Evolutionary conservation across 2,888 invertebrate species (phyloP).

Genomic region (Phyllotreta striolata): DNA sequence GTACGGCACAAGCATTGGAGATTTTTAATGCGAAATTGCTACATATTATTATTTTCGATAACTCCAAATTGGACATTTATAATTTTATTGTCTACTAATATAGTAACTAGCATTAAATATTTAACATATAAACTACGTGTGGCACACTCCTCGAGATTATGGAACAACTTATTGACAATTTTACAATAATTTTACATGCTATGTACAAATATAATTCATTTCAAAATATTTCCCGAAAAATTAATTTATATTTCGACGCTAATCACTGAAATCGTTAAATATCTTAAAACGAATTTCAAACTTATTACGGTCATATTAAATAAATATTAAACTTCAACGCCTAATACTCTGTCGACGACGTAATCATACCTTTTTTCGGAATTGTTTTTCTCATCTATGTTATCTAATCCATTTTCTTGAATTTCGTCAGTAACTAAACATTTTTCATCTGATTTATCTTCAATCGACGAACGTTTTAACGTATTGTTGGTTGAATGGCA

Average conservation of each 20-base stretch:
- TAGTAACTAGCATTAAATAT: too few relatives aligned
- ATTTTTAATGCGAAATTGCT: too few relatives aligned
- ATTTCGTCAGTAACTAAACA: conserved; percentile 59
- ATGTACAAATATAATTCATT: conserved; percentile 25
- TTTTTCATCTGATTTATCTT: conserved; percentile 41
- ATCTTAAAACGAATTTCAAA: conserved; percentile 8
- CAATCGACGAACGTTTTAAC: conserved; percentile 43
- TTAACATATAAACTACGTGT: conserved; percentile 18
- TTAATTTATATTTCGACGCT: background rate
- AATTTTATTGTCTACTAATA: too few relatives aligned
- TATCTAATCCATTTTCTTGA: conserved; percentile 45
- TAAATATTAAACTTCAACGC: conserved; percentile 78
- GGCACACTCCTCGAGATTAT: conserved; percentile 29
- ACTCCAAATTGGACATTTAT: too few relatives aligned
- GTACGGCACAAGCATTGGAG: too few relatives aligned
- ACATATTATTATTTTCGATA: too few relatives aligned
- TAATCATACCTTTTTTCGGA: conserved; percentile 71
- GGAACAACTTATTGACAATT: conserved; percentile 31
- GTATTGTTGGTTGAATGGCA: conserved; percentile 56
- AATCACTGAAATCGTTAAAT: conserved; percentile 7
- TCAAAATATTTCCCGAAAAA: conserved; percentile 17
- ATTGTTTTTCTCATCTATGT: conserved; percentile 50
- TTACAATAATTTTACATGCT: conserved; percentile 32
- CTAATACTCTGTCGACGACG: conserved; percentile 82
- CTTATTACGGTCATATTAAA: conserved; percentile 26